Conservation (phyloP, 2,888 invertebrate genomes). For the Hetaerina titia region DNA sequence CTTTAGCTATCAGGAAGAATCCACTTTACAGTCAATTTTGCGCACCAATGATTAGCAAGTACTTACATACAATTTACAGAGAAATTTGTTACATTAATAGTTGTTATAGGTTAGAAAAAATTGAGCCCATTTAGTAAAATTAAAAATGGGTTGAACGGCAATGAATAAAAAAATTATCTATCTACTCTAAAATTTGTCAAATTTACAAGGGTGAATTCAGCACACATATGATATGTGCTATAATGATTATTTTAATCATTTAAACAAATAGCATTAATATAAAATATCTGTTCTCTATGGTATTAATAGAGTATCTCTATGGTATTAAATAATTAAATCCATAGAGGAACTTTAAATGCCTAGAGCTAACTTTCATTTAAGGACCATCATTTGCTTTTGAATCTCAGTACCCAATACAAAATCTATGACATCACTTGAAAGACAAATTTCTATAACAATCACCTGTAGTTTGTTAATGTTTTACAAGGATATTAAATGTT, state of each 20-base stretch:
- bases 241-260: too few species aligned
- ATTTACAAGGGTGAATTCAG: neutral
- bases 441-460: too few species aligned
- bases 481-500: neutral
- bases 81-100: neutral
- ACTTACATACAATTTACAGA: neutral
- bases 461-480: too few species aligned
- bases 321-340: too few species aligned
- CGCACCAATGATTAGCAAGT: slow-evolving; percentile 40
- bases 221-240: neutral
- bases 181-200: neutral
- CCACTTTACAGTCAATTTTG: slow-evolving; percentile 20
- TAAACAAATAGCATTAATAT: too few species aligned
- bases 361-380: neutral
- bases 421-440: neutral
- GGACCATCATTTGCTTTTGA: neutral
- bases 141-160: neutral
- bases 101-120: neutral
- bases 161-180: too few species aligned
- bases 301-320: too few species aligned
- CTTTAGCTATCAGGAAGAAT: neutral
- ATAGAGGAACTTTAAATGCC: neutral
- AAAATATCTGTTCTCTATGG: too few species aligned
- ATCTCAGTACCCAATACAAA: neutral
- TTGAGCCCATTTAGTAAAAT: neutral